Evolutionary conservation across 1,140 invertebrate species (phyloP).

Genomic region (Drosophila lini): DNA sequence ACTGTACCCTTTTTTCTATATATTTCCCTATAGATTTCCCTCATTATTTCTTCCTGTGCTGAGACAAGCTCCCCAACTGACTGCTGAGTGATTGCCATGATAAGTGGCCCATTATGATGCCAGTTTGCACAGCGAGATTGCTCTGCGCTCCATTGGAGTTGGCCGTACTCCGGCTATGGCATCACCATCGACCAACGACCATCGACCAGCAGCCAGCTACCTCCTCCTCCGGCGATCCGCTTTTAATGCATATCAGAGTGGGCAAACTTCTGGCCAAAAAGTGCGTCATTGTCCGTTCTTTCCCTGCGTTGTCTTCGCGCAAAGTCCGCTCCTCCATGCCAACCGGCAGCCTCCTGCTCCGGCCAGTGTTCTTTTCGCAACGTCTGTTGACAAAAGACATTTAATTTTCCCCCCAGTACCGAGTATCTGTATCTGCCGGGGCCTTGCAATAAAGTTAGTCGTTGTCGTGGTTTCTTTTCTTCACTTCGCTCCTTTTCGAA

Average conservation of each 20-base stretch:
- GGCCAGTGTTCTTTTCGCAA: conserved; percentile 41
- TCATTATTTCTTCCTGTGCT: conserved; percentile 1
- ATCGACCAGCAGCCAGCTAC: not conserved
- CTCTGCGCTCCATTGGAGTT: conserved; percentile 69
- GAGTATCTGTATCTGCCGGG: conserved; percentile 51
- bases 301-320: conserved; percentile 20
- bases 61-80: conserved; percentile 48
- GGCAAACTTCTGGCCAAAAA: conserved; percentile 71
- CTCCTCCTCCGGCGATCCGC: conserved; percentile 38
- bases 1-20: not conserved
- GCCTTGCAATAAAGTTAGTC: conserved; percentile 73
- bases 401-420: conserved; percentile 70
- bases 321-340: not conserved
- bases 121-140: conserved; percentile 76
- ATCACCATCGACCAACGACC: conserved; percentile 12
- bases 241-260: conserved; percentile 80
- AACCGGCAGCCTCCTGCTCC: not conserved
- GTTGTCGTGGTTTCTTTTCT: conserved; percentile 47
- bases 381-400: conserved; percentile 80
- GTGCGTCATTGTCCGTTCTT: conserved; percentile 67
- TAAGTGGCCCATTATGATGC: conserved; percentile 82
- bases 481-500: conserved; percentile 26
- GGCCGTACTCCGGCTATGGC: conserved; percentile 19
- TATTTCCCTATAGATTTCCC: too few species aligned
- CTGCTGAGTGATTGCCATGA: conserved; percentile 81